These are phyloP conservation scores for Rhopalosiphum maidis DNA, from an alignment of 1,140 invertebrate species.

Conservation along the genomic window DNA sequence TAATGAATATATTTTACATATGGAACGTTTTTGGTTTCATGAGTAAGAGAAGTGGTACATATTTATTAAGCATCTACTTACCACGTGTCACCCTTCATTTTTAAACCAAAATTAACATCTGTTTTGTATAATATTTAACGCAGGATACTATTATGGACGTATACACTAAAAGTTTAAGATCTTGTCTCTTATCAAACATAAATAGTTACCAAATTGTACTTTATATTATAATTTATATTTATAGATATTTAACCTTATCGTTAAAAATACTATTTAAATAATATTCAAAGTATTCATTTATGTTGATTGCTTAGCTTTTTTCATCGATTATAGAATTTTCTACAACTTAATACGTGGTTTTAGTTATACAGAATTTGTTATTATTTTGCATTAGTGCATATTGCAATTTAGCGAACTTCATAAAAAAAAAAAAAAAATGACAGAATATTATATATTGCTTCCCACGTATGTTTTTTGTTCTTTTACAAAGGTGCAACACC, in stretches of 20 bases:
- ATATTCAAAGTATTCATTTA: background rate
- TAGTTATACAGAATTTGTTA: background rate
- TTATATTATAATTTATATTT: slow-evolving; percentile 29
- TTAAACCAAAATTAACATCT: slow-evolving; percentile 52
- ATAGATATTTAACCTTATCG: background rate
- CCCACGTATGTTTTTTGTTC: slow-evolving; percentile 36
- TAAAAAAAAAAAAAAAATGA: slow-evolving; percentile 15
- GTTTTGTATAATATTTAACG: slow-evolving; percentile 30
- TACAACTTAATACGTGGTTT: background rate
- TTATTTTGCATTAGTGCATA: slow-evolving; percentile 9
- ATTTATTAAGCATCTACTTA: slow-evolving; percentile 19
- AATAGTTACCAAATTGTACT: background rate
- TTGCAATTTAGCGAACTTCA: background rate
- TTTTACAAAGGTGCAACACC: slow-evolving; percentile 31
- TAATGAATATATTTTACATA: background rate
- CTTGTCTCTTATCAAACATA: slow-evolving; percentile 41
- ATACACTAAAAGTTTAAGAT: slow-evolving; percentile 13
- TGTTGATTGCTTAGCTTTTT: slow-evolving; percentile 8
- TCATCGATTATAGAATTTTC: background rate
- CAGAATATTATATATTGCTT: slow-evolving; percentile 31
- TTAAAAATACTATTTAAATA: slow-evolving; percentile 5
- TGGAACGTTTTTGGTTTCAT: background rate
- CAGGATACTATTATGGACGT: background rate
- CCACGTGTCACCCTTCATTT: slow-evolving; percentile 30
- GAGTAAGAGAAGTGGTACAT: background rate